Base-by-base conservation (phyloP, 2,888 invertebrate genomes). In the Zygaena filipendulae region DNA sequence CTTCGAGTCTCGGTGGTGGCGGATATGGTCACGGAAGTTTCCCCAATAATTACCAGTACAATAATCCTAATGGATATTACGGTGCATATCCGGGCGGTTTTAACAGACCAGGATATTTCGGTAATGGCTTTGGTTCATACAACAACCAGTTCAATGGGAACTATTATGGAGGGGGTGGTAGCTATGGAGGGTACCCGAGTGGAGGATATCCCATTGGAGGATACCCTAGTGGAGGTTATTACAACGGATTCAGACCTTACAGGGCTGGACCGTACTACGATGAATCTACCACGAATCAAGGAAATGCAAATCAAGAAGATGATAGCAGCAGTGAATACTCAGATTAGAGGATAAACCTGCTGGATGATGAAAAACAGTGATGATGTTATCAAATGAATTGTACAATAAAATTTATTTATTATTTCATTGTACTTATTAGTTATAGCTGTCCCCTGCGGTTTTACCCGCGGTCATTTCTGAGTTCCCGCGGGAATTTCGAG, bases 61-160 rank as follows among this genome's bases (percentile, higher is more conserved):
- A 56, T 16, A 50, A 55, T 11, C 31, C 35, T 13, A 16, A 16
- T 7, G 43, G 45, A 7, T 35, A 45, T 13, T 34, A 36, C 11
- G 40, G 35, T 4, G 32, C 41, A 1, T 30, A 25, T 13, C 24
- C 24, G 6, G 25, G 27, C 3, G 19, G 20, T 13, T 26, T 23
- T 9, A 38, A 46, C 23, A 49, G 49, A 35, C 70, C 64, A 26
- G 62, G 59, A 11, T 52, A 56, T 35, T 57, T 46, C 25, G 53
- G 57, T 2, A 67, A 69, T 29, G 69, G 71, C 0, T 50, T 53
- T 30, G 67, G 66, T 9, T 50, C 50, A 0, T 52, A 52, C 39
- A 74, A 74, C 38, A 70, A 49, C 39, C 75, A 74, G 35, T 79
- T 67, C 31, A 75, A 77, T 34, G 79, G 77, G 0, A 75, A 74